Percentiles rank a stretch among this genome's conserved stretches.
Evolutionary conservation across 2,113 vertebrate species (phyloP).

Genomic region (Lynx canadensis): DNA sequence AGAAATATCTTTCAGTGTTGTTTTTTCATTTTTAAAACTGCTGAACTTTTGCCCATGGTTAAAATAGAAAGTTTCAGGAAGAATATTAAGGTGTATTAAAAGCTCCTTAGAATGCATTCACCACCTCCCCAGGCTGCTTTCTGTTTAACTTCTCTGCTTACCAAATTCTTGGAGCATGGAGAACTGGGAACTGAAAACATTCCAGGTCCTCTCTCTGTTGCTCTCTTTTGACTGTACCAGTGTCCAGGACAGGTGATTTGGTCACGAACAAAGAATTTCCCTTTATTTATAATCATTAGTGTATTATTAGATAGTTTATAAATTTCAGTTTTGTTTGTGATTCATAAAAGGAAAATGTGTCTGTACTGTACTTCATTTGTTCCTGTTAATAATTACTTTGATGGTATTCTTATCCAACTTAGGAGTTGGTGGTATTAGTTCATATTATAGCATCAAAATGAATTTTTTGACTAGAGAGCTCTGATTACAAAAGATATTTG

Average conservation of each 20-base stretch:
- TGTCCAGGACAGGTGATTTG: neutral
- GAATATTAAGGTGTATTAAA: neutral
- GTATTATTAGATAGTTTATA: neutral
- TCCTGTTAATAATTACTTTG: neutral
- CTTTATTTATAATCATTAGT: neutral
- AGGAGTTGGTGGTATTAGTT: neutral
- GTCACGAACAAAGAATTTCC: neutral
- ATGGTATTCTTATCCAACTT: neutral
- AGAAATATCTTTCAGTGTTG: neutral
- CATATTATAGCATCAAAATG: conserved; percentile 24
- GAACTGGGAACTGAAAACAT: neutral
- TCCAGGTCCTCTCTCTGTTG: neutral
- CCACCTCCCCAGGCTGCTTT: neutral
- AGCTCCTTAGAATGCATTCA: neutral
- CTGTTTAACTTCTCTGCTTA: neutral
- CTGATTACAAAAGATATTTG: neutral
- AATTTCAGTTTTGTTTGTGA: neutral
- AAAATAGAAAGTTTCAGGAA: neutral
- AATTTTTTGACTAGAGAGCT: neutral
- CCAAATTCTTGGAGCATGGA: neutral
- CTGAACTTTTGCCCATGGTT: neutral
- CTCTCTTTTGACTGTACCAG: neutral
- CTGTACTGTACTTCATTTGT: neutral
- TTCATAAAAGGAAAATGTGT: neutral
- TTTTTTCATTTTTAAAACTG: neutral